These are phyloP conservation scores for Tonatia bakeri DNA, from an alignment of 2,113 vertebrate genomes.

Conservation along the genomic window DNA sequence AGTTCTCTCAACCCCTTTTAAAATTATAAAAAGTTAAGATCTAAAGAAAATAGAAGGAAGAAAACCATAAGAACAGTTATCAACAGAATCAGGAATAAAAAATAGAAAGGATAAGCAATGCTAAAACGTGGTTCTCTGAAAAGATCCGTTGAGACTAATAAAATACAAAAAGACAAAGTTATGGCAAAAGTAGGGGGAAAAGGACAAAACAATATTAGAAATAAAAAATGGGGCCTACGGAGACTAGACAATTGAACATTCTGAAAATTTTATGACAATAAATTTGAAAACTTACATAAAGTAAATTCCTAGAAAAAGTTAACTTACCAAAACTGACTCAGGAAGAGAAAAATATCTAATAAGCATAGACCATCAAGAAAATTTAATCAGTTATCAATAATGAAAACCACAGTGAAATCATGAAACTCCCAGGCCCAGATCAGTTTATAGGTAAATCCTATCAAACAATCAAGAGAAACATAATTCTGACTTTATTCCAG, in stretches of 20 bases:
- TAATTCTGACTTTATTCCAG: not conserved
- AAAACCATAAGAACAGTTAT: constrained; percentile 27
- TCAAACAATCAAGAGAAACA: not conserved
- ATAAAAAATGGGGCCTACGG: not conserved
- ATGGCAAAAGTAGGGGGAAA: not conserved
- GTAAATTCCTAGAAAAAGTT: not conserved
- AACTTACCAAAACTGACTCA: constrained; percentile 56
- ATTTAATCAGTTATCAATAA: constrained; percentile 5
- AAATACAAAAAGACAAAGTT: constrained; percentile 37
- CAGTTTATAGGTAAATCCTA: not conserved
- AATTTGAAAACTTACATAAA: constrained; percentile 5
- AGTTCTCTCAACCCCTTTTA: constrained; percentile 7
- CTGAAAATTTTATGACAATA: constrained; percentile 24
- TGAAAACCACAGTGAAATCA: not conserved
- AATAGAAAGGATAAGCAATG: not conserved
- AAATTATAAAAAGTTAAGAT: constrained; percentile 37
- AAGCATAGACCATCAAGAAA: constrained; percentile 18
- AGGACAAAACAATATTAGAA: constrained; percentile 7
- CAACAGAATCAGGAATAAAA: not conserved
- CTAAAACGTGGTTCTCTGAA: constrained; percentile 22
- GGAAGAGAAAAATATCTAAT: constrained; percentile 50
- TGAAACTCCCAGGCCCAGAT: not conserved
- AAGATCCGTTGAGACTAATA: constrained; percentile 19
- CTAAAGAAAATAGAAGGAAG: constrained; percentile 24
- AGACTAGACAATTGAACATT: not conserved